Percentiles rank a stretch among this genome's conserved stretches.
Evolutionary conservation across 1,140 invertebrate genomes (phyloP).

Genomic region (Anastrepha obliqua): DNA sequence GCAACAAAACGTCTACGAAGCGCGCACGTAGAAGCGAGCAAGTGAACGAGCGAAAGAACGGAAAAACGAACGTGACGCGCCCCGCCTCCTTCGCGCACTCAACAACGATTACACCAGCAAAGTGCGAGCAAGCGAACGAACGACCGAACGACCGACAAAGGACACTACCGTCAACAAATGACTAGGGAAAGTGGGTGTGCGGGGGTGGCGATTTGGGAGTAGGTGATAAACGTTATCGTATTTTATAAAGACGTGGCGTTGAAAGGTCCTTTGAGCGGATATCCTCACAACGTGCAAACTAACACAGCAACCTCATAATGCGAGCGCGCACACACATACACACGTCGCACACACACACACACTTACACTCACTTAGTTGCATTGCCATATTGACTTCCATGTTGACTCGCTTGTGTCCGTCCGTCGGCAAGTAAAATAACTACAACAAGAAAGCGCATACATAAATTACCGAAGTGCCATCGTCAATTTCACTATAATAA

Average conservation of each 20-base stretch:
- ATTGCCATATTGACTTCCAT: not conserved
- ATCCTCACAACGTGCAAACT: constrained; percentile 10
- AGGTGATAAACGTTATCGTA: constrained; percentile 50
- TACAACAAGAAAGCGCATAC: constrained; percentile 49
- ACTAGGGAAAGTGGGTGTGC: not conserved
- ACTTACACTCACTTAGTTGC: not conserved
- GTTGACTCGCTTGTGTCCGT: not conserved
- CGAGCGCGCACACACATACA: not conserved
- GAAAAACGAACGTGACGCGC: not conserved
- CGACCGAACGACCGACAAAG: not conserved
- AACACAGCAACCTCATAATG: not conserved
- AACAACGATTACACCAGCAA: not conserved
- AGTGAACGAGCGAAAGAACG: constrained; percentile 8
- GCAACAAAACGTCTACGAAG: not conserved
- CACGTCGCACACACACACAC: not conserved
- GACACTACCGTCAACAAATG: constrained; percentile 6
- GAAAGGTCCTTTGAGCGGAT: constrained; percentile 56
- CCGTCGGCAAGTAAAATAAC: not conserved
- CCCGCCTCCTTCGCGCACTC: constrained; percentile 18
- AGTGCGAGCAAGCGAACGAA: not conserved
- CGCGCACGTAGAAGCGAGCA: constrained; percentile 23
- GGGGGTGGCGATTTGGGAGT: constrained; percentile 33
- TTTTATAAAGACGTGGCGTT: constrained; percentile 56
- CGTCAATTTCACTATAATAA: constrained; percentile 47
- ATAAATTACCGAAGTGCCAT: constrained; percentile 49